Conservation (phyloP, 2,888 invertebrate species). For the Melanophora roralis region DNA sequence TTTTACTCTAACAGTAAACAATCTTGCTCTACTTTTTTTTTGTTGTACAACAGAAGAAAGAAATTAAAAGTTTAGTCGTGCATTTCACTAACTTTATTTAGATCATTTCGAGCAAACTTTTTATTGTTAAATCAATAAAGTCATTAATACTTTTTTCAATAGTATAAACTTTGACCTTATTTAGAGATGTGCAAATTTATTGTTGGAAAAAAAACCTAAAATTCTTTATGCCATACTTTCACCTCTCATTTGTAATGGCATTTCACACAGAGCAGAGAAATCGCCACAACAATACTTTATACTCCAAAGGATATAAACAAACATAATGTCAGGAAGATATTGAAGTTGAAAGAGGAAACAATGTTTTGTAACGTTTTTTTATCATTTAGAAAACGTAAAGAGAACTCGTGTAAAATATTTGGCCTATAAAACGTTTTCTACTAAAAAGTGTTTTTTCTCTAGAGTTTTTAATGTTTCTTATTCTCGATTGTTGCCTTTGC, state of each 20-base stretch:
- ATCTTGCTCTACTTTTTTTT: slow-evolving; percentile 5
- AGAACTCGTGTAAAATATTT: slow-evolving; percentile 24
- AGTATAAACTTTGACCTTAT: slow-evolving; percentile 46
- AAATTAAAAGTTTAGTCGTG: not conserved
- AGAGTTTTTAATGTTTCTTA: not conserved
- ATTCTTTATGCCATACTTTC: slow-evolving; percentile 43
- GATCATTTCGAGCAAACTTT: slow-evolving; percentile 1
- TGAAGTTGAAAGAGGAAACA: slow-evolving; percentile 9
- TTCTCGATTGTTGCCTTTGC: not conserved
- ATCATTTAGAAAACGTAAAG: not conserved
- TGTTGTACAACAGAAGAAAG: not conserved
- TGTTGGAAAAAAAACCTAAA: slow-evolving; percentile 35
- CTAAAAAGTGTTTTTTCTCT: not conserved
- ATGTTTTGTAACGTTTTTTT: not conserved
- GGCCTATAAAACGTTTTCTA: slow-evolving; percentile 36
- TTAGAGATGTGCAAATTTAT: slow-evolving; percentile 21
- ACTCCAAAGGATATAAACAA: slow-evolving; percentile 27
- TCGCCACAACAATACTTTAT: slow-evolving; percentile 43
- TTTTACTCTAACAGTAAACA: not conserved
- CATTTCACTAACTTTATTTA: slow-evolving; percentile 23
- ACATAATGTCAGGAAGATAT: slow-evolving; percentile 34
- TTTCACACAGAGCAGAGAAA: slow-evolving; percentile 9
- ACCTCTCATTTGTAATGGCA: slow-evolving; percentile 51
- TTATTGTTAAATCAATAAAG: slow-evolving; percentile 53
- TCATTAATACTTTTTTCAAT: slow-evolving; percentile 43